Conservation (phyloP, 2,797 vertebrate genomes). For the Mormyrops boulengeri region DNA sequence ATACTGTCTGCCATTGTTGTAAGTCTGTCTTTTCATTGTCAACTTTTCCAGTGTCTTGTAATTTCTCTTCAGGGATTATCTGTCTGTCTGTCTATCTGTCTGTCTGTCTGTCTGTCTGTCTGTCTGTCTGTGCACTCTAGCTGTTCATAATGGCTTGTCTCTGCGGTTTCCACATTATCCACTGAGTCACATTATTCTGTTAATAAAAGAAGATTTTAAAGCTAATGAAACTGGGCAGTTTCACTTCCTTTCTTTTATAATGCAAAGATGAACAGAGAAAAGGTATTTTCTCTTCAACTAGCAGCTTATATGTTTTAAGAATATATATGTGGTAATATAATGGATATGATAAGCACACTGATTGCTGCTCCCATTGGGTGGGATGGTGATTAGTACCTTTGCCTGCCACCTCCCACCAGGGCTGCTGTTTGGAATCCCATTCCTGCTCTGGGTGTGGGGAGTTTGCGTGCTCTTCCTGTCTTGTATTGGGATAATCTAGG, state of each 20-base stretch:
- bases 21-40: conserved; percentile 29
- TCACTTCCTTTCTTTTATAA: neutral
- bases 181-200: neutral
- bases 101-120: neutral
- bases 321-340: neutral
- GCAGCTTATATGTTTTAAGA: neutral
- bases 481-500: neutral
- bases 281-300: neutral
- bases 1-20: conserved; percentile 74
- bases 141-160: neutral
- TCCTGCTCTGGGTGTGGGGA: neutral
- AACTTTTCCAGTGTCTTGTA: neutral
- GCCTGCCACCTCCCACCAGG: neutral
- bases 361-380: neutral
- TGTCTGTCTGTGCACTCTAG: neutral
- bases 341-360: neutral
- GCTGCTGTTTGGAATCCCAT: neutral
- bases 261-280: neutral
- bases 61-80: neutral
- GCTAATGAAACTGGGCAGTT: neutral
- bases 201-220: neutral
- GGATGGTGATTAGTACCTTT: neutral
- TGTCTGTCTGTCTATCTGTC: too few relatives aligned
- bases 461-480: neutral
- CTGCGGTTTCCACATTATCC: neutral